Conservation (phyloP, 2,888 invertebrate species). For the Asteroscopus sphinx region DNA sequence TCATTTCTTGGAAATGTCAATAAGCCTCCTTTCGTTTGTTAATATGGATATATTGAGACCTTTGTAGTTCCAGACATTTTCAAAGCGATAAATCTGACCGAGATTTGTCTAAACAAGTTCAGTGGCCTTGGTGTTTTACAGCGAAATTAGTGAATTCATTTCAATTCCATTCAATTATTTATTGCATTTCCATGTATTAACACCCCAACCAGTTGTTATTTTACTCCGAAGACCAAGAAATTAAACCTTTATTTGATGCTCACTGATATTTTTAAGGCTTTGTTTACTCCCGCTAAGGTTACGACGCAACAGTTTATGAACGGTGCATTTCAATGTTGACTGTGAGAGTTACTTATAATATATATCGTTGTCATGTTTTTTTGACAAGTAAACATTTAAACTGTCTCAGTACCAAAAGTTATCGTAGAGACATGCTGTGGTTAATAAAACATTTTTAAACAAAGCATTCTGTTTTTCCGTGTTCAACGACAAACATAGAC, state of each 20-base stretch:
- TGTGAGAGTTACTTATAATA: no score
- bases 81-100: no score
- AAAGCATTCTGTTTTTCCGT: constrained; percentile 24
- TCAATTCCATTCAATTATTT: no score
- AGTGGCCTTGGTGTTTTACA: not conserved
- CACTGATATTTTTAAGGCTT: not conserved
- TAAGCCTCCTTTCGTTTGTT: no score
- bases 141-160: not conserved
- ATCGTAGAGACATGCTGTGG: constrained; percentile 23
- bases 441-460: constrained; percentile 16
- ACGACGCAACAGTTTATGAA: constrained; percentile 1
- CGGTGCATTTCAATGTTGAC: no score
- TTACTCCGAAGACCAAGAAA: not conserved
- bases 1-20: no score
- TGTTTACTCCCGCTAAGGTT: constrained; percentile 8
- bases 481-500: constrained; percentile 7
- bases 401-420: constrained; percentile 7
- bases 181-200: no score
- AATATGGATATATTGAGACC: no score
- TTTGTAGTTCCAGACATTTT: no score
- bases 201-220: not conserved
- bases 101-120: not conserved
- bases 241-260: constrained; percentile 1
- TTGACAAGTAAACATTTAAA: constrained; percentile 15
- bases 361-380: not conserved